Evolutionary conservation across 2,797 vertebrate species (phyloP).

Genomic region (Sciaenops ocellatus): DNA sequence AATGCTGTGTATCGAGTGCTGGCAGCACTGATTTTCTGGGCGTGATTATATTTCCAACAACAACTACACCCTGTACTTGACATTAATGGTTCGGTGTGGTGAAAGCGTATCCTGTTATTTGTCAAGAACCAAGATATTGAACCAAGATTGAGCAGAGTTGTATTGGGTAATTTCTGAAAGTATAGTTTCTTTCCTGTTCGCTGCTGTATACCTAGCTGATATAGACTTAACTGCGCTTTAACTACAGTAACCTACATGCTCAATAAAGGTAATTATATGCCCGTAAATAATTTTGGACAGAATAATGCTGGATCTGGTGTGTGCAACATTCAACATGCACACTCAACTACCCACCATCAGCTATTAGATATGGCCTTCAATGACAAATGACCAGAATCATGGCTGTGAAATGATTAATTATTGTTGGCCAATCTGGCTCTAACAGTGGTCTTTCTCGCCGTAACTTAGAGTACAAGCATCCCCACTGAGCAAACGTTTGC

Average conservation of each 20-base stretch:
- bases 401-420: conserved; percentile 39
- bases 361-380: conserved; percentile 13
- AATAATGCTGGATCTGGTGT: not conserved
- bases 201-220: no score
- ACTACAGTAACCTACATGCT: not conserved
- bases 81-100: conserved; percentile 1
- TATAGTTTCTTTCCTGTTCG: not conserved
- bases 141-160: not conserved
- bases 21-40: not conserved
- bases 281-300: not conserved
- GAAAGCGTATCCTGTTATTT: not conserved
- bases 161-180: not conserved
- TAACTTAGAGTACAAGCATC: conserved; percentile 19
- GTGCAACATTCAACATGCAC: not conserved
- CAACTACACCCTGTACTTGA: conserved; percentile 4
- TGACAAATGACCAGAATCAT: conserved; percentile 29
- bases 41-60: not conserved
- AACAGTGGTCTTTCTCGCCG: conserved; percentile 23
- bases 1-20: not conserved
- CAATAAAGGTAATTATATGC: not conserved
- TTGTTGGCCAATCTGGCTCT: conserved; percentile 27
- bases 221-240: not conserved
- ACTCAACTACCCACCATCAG: conserved; percentile 1
- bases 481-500: conserved; percentile 18
- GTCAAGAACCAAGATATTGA: not conserved